Evolutionary conservation across 2,797 vertebrate species (phyloP), one percentile per base, ranked within the genome.

Genomic region (Ibycter americanus): DNA sequence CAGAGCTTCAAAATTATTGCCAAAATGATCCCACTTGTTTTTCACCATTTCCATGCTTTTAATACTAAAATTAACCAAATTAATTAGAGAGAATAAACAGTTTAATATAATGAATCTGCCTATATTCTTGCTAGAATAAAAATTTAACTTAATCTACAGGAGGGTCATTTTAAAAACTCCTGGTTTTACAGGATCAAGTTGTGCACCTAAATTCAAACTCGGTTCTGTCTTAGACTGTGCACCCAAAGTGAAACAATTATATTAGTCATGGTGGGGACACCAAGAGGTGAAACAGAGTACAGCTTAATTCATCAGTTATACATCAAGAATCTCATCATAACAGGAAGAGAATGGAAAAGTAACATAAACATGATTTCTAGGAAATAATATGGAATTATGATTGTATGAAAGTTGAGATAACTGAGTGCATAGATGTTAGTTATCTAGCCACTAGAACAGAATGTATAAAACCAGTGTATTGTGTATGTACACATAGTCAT

Each of bases 11-110:
- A 99, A 99, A 94, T 98, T 98, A 95, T 84, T 97, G 96, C 98
- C 98, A 98, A 99, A 99, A 92, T 97, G 98, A 96, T 99, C 98
- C 99, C 99, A 99, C 90, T 99, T 99, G 94, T 76, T 97, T 98
- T 99, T 99, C 98, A 99, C 98, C 86, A 98, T 98, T 98, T 99
- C 99, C 97, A 99, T 98, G 96, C 98, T 98, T 97, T 98, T 98
- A 96, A 99, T 98, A 97, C 99, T 99, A 98, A 98, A 98, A 98
- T 98, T 97, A 98, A 98, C 98, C 98, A 98, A 97, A 98, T 98
- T 93, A 96, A 97, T 97, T 97, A 96, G 97, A 98, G 83, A 98
- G 96, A 98, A 97, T 90, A 91, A 98, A 93, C 71, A 97, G 85
- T 97, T 98, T 96, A 95, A 98, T 93, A 95, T 81, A 93, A 61